Conservation (phyloP, 2,888 invertebrate species). For the Ornithoptera alexandrae region DNA sequence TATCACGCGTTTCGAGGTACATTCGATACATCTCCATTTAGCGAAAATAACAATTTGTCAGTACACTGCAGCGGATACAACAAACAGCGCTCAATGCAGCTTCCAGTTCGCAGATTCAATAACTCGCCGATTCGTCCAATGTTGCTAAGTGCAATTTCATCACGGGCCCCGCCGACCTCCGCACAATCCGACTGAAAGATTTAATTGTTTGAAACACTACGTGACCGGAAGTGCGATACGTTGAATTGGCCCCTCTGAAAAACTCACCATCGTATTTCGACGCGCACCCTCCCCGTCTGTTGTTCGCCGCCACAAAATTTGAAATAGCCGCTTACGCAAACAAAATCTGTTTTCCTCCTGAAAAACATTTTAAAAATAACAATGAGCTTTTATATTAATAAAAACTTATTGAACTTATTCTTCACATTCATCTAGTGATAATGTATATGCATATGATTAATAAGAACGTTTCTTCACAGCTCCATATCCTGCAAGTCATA, state of each 20-base stretch:
- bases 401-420: no score
- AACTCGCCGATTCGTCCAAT: conserved; percentile 17
- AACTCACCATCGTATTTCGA: conserved; percentile 5
- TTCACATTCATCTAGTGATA: no score
- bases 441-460: no score
- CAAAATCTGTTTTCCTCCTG: no score
- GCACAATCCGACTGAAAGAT: conserved; percentile 38
- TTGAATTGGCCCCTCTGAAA: conserved; percentile 21
- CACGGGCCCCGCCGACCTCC: conserved; percentile 19
- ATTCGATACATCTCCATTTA: conserved; percentile 1
- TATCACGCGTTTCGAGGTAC: no score
- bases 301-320: conserved; percentile 1
- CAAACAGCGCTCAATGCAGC: conserved; percentile 22
- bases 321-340: background rate
- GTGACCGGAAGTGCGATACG: conserved; percentile 45
- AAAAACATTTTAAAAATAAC: no score
- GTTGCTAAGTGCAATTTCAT: conserved; percentile 27
- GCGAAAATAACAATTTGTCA: conserved; percentile 9
- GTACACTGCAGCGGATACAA: background rate
- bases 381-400: no score
- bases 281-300: background rate
- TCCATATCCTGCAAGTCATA: no score
- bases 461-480: no score
- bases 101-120: conserved; percentile 24
- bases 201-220: conserved; percentile 54